phyloP scores from a whole-genome alignment of 2,888 invertebrate genomes.

The Eristalinus sepulchralis region DNA sequence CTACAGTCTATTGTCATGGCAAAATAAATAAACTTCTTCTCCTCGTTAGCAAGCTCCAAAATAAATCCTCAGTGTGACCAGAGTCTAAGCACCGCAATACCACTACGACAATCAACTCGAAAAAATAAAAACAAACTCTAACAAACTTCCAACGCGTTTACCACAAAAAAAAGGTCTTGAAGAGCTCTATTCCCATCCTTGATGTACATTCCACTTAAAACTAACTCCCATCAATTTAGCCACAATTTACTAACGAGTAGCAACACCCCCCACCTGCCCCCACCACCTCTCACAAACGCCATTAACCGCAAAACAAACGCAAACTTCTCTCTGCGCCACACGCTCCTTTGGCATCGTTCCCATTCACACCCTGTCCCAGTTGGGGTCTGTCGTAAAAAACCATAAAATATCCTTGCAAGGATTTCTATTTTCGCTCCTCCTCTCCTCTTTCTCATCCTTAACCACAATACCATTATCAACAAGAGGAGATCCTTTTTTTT shows the following conservation, averaged over 20 bases:
- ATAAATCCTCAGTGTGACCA: no score
- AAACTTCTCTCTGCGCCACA: conserved; percentile 21
- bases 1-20: no score
- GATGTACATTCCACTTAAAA: conserved; percentile 27
- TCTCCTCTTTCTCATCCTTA: conserved; percentile 5
- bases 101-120: neutral
- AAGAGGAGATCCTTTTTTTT: conserved; percentile 1
- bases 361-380: conserved; percentile 31
- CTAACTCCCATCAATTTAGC: conserved; percentile 28
- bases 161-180: neutral
- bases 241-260: conserved; percentile 42
- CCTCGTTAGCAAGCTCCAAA: no score
- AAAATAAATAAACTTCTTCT: no score
- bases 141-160: neutral
- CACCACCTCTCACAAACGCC: neutral
- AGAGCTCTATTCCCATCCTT: neutral
- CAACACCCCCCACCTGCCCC: neutral
- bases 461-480: conserved; percentile 36
- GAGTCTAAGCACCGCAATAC: no score
- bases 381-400: conserved; percentile 19
- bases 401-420: conserved; percentile 26
- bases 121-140: neutral
- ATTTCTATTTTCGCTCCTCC: neutral
- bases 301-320: conserved; percentile 43
- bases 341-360: neutral